A percentile compares a stretch with the other conserved stretches of the same genome.
Evolutionary conservation across 2,113 vertebrate genomes (phyloP).

Genomic region (Myocastor coypus): DNA sequence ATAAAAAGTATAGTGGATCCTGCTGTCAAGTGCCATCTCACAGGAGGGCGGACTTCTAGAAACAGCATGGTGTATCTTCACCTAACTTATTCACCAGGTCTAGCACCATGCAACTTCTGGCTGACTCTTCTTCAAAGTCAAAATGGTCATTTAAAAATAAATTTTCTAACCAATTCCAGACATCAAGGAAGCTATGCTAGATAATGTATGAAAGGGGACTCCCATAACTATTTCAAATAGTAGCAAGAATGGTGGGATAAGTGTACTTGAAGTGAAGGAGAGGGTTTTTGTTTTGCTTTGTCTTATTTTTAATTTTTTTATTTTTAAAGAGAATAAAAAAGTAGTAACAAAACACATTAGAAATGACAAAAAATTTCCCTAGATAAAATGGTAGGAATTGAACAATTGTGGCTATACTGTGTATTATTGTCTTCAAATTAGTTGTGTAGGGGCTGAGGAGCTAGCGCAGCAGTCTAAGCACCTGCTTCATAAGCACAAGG

Average conservation of each 20-base stretch:
- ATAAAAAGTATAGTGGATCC: not conserved
- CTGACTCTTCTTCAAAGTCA: not conserved
- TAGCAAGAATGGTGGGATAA: not conserved
- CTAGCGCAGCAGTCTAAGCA: too few species aligned
- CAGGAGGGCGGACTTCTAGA: not conserved
- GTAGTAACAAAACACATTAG: too few species aligned
- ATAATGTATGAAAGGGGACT: not conserved
- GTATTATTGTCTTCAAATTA: too few species aligned
- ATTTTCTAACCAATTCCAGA: not conserved
- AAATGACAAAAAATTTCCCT: too few species aligned
- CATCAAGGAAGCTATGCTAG: not conserved
- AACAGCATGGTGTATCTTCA: not conserved
- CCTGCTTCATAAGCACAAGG: too few species aligned
- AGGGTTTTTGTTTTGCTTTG: not conserved
- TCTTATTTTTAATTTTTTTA: too few species aligned
- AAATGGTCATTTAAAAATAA: not conserved
- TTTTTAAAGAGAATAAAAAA: too few species aligned
- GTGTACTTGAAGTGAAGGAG: not conserved
- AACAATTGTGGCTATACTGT: too few species aligned
- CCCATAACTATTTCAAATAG: not conserved
- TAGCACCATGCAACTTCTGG: not conserved
- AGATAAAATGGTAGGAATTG: too few species aligned
- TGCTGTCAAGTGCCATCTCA: not conserved
- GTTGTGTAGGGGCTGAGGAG: too few species aligned
- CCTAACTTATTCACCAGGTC: not conserved